Evolutionary conservation across 2,113 vertebrate genomes (phyloP).

Genomic region (Nothobranchius kuhntae): DNA sequence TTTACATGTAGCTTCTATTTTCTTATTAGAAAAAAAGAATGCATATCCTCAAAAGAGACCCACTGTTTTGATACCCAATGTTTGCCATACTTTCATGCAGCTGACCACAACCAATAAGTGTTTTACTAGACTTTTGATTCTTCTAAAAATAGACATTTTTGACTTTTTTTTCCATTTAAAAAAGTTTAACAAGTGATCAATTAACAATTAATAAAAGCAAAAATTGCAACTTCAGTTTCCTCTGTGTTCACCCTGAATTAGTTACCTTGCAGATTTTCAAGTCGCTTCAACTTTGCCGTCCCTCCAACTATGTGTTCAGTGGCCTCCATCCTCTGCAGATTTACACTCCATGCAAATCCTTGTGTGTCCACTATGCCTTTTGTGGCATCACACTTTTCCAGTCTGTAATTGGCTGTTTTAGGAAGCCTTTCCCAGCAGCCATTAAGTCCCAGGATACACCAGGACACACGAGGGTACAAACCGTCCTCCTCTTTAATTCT

Average conservation of each 20-base stretch:
- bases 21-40: too few species aligned
- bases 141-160: too few species aligned
- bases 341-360: constrained; percentile 27
- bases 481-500: constrained; percentile 44
- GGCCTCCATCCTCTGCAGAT: constrained; percentile 39
- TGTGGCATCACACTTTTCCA: constrained; percentile 41
- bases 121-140: too few species aligned
- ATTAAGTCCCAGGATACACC: constrained; percentile 58
- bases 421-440: constrained; percentile 65
- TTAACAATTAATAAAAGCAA: too few species aligned
- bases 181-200: too few species aligned
- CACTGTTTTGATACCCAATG: too few species aligned
- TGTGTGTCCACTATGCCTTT: constrained; percentile 53
- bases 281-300: constrained; percentile 51
- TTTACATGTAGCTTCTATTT: too few species aligned
- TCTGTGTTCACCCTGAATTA: background rate
- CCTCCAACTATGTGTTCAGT: rapidly evolving
- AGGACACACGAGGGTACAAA: constrained; percentile 49
- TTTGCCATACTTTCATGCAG: too few species aligned
- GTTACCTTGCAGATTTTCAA: constrained; percentile 61
- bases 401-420: constrained; percentile 50
- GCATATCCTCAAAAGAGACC: too few species aligned
- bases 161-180: too few species aligned
- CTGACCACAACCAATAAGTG: too few species aligned
- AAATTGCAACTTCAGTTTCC: too few species aligned